Conservation (phyloP, 2,113 vertebrate species). For the Oncorhynchus masou region DNA sequence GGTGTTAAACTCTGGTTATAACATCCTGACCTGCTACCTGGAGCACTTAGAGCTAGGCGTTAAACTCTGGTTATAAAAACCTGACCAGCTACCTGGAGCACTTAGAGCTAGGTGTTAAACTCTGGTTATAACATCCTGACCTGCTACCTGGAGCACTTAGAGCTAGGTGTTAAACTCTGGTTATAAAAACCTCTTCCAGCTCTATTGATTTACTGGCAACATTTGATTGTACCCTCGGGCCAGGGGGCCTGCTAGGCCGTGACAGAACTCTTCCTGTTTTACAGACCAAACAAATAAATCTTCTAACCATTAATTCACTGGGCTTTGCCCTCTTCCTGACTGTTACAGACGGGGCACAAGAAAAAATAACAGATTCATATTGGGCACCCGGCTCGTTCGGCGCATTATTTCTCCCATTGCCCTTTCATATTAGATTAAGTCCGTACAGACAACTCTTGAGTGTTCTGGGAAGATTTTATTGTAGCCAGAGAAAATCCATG, state of each 20-base stretch:
- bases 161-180: constrained; percentile 77
- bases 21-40: too few species aligned
- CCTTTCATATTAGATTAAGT: constrained; percentile 64
- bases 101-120: too few species aligned
- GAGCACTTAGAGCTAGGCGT: too few species aligned
- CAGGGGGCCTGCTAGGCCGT: constrained; percentile 69
- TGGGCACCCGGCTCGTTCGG: constrained; percentile 48
- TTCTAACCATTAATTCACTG: constrained; percentile 77
- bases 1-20: too few species aligned
- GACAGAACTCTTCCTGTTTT: constrained; percentile 80
- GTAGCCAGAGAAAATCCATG: constrained; percentile 53
- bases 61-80: too few species aligned
- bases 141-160: constrained; percentile 77
- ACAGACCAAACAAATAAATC: constrained; percentile 86
- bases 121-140: too few species aligned
- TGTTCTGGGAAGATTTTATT: constrained; percentile 65
- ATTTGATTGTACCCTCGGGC: constrained; percentile 83
- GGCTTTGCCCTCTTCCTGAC: constrained; percentile 53
- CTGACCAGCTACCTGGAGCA: too few species aligned
- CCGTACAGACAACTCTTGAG: constrained; percentile 61
- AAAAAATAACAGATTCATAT: constrained; percentile 60
- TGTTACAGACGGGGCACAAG: constrained; percentile 58
- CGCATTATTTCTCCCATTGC: constrained; percentile 47
- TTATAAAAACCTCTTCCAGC: constrained; percentile 80
- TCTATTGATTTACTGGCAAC: constrained; percentile 83